Conservation (phyloP, 1,140 invertebrate genomes). For the Zelostemma sp. region DNA sequence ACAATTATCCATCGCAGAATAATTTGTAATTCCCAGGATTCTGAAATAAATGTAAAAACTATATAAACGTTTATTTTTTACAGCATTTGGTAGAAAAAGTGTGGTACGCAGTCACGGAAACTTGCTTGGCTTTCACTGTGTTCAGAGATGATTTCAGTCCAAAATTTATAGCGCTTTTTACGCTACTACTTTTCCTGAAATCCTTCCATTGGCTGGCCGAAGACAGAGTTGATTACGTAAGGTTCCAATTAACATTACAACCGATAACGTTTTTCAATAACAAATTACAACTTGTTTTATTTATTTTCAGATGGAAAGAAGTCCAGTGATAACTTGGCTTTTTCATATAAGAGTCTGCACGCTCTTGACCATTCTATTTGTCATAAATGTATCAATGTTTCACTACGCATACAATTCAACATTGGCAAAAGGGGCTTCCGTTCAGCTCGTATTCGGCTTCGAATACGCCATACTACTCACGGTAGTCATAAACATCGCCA, state of each 20-base stretch:
- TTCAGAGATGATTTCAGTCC: slow-evolving; percentile 99
- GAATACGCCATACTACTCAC: slow-evolving; percentile 98
- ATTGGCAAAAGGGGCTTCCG: slow-evolving; percentile 94
- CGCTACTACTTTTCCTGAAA: slow-evolving; percentile 96
- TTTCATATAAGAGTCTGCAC: slow-evolving; percentile 95
- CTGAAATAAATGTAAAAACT: too few relatives aligned
- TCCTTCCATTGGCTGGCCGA: slow-evolving; percentile 99
- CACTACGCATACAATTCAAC: slow-evolving; percentile 96
- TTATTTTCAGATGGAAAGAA: slow-evolving; percentile 97
- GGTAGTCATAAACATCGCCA: slow-evolving; percentile 91
- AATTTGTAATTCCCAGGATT: too few relatives aligned
- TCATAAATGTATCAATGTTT: slow-evolving; percentile 91
- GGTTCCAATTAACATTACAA: too few relatives aligned
- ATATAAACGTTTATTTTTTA: slow-evolving; percentile 31
- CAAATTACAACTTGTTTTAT: too few relatives aligned
- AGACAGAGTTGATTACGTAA: slow-evolving; percentile 98
- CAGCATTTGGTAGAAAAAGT: slow-evolving; percentile 97
- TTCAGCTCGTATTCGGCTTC: slow-evolving; percentile 99
- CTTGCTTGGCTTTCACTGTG: slow-evolving; percentile 98
- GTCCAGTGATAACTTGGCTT: slow-evolving; percentile 94
- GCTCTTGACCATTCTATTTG: slow-evolving; percentile 84
- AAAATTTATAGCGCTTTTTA: slow-evolving; percentile 98
- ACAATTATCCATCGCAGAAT: too few relatives aligned
- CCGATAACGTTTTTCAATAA: too few relatives aligned
- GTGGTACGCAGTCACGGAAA: slow-evolving; percentile 99